These are phyloP conservation scores for Anoncus sp. DNA, from an alignment of 2,888 invertebrate genomes.

Conservation along the genomic window DNA sequence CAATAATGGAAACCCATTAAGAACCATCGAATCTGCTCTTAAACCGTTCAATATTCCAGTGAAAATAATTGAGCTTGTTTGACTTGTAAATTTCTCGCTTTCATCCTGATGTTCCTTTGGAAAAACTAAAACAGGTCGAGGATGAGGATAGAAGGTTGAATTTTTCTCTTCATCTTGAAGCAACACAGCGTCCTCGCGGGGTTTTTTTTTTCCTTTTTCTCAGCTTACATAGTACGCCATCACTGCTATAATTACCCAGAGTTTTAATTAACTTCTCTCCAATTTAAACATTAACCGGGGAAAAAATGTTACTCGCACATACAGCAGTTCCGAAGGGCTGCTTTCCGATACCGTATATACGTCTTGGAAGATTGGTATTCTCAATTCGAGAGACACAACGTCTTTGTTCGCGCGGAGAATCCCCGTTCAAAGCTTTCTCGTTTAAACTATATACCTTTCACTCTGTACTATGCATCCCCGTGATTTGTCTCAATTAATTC, in stretches of 20 bases:
- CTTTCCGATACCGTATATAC: constrained; percentile 9
- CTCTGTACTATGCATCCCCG: constrained; percentile 13
- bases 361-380: constrained; percentile 59
- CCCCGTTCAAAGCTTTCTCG: constrained; percentile 5
- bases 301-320: constrained; percentile 29
- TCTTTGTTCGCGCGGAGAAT: constrained; percentile 20
- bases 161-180: constrained; percentile 13
- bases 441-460: constrained; percentile 13
- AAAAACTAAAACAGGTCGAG: constrained; percentile 12
- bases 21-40: constrained; percentile 42
- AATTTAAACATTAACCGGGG: constrained; percentile 77
- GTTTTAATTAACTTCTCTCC: constrained; percentile 79
- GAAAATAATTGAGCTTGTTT: constrained; percentile 28
- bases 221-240: constrained; percentile 71
- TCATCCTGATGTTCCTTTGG: constrained; percentile 16
- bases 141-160: not conserved
- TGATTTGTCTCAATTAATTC: constrained; percentile 65
- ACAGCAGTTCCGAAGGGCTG: constrained; percentile 17
- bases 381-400: constrained; percentile 51
- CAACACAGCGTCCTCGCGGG: constrained; percentile 24
- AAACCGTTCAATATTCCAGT: constrained; percentile 16
- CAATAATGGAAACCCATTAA: constrained; percentile 28
- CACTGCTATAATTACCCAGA: constrained; percentile 75
- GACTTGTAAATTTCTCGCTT: constrained; percentile 27
- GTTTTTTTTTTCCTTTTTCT: constrained; percentile 54